Conservation (phyloP, 2,888 invertebrate species). For the Dromius quadrimaculatus region DNA sequence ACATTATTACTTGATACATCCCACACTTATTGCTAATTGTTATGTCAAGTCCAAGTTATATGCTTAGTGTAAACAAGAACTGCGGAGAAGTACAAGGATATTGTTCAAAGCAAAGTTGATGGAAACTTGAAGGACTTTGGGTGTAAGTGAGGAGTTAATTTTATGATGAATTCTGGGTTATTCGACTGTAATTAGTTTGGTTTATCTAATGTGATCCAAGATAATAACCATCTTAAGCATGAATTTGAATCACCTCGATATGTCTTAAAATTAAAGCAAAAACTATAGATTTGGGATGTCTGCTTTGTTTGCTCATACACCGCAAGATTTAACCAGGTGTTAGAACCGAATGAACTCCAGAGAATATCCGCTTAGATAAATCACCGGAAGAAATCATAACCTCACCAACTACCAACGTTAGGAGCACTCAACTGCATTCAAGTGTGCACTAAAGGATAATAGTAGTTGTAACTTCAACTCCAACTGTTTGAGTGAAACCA, state of each 20-base stretch:
- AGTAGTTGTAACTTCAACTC: slow-evolving; percentile 14
- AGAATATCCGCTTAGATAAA: slow-evolving; percentile 13
- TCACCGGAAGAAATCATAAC: slow-evolving; percentile 8
- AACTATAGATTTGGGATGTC: too few relatives aligned
- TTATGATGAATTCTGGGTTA: slow-evolving; percentile 17
- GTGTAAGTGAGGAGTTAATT: slow-evolving; percentile 21
- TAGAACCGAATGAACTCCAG: too few relatives aligned
- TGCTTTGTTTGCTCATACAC: too few relatives aligned
- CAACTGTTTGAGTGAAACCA: slow-evolving; percentile 20
- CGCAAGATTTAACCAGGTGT: too few relatives aligned
- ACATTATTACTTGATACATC: slow-evolving; percentile 59
- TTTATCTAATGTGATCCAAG: slow-evolving; percentile 11
- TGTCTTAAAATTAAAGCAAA: too few relatives aligned
- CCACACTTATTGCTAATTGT: slow-evolving; percentile 60
- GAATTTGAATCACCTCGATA: too few relatives aligned
- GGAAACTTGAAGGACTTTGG: neutral
- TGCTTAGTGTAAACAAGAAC: slow-evolving; percentile 12
- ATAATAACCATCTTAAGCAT: too few relatives aligned
- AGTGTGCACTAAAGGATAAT: slow-evolving; percentile 28
- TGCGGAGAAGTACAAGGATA: neutral
- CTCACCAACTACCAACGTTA: slow-evolving; percentile 1
- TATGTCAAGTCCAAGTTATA: slow-evolving; percentile 48
- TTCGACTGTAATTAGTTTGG: slow-evolving; percentile 11
- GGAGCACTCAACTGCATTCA: slow-evolving; percentile 14
- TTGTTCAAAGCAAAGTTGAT: slow-evolving; percentile 29